A percentile compares a stretch with the other conserved stretches of the same genome.
Evolutionary conservation across 2,888 invertebrate genomes (phyloP).

Genomic region (Congeria kusceri): DNA sequence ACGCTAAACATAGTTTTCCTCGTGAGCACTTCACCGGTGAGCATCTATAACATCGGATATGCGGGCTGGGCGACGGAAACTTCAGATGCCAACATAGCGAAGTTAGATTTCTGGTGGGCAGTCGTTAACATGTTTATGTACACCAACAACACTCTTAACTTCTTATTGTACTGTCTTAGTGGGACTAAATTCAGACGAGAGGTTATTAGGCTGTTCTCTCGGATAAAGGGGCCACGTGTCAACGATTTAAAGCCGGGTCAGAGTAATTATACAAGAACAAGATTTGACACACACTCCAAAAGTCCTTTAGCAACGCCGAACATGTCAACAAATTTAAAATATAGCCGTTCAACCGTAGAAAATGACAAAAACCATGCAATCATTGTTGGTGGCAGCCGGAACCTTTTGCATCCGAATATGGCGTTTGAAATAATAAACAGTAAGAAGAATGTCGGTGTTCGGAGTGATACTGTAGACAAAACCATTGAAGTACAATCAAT

Average conservation of each 20-base stretch:
- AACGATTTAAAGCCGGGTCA: too few relatives aligned
- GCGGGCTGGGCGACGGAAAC: conserved; percentile 45
- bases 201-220: conserved; percentile 42
- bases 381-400: not conserved
- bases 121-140: conserved; percentile 74
- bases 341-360: not conserved
- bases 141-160: conserved; percentile 75
- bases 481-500: too few relatives aligned
- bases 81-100: conserved; percentile 15
- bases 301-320: not conserved
- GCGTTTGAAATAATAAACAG: too few relatives aligned
- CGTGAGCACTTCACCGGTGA: conserved; percentile 71
- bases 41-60: conserved; percentile 65
- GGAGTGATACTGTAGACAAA: too few relatives aligned
- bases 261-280: not conserved
- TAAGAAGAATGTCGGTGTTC: too few relatives aligned
- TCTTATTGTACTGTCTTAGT: conserved; percentile 75
- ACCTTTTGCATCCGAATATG: not conserved
- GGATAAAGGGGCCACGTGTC: too few relatives aligned
- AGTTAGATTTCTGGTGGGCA: conserved; percentile 64
- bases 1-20: conserved; percentile 71
- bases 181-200: conserved; percentile 74
- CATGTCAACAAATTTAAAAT: not conserved
- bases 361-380: not conserved
- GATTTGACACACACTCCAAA: not conserved